A percentile compares a stretch with the other conserved stretches of the same genome.
Conservation (phyloP, 1,140 invertebrate genomes). For the Euura saliciscinereae region DNA sequence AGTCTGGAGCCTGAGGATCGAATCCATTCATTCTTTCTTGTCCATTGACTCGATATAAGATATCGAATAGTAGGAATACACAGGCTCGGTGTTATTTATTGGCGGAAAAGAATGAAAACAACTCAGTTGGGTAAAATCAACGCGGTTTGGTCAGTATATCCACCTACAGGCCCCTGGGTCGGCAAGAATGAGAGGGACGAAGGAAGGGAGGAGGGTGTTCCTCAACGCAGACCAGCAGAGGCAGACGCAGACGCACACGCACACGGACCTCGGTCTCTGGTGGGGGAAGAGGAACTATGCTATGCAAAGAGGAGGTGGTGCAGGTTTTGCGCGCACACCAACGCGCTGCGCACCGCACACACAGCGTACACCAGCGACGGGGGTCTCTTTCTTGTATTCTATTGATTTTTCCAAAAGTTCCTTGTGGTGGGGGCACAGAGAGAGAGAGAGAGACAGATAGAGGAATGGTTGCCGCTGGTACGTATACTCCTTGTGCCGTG, state of each 20-base stretch:
- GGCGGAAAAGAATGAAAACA: background rate
- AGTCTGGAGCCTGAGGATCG: too few relatives aligned
- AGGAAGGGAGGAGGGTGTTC: constrained; percentile 19
- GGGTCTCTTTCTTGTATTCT: constrained; percentile 56
- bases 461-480: background rate
- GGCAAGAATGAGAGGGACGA: constrained; percentile 25
- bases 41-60: background rate
- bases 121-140: too few relatives aligned
- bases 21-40: background rate
- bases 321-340: constrained; percentile 16
- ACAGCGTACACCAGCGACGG: constrained; percentile 13
- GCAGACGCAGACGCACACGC: constrained; percentile 23
- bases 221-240: constrained; percentile 21
- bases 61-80: background rate
- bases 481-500: background rate
- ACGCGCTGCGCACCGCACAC: constrained; percentile 9
- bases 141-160: too few relatives aligned
- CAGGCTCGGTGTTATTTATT: background rate
- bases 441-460: constrained; percentile 10
- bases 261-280: too few relatives aligned
- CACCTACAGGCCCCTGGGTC: constrained; percentile 28
- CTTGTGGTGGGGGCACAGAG: constrained; percentile 36
- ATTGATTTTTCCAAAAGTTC: constrained; percentile 61
- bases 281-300: too few relatives aligned
- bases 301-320: constrained; percentile 6